Evolutionary conservation across 2,888 invertebrate genomes (phyloP).

Genomic region (Clunio marinus): DNA sequence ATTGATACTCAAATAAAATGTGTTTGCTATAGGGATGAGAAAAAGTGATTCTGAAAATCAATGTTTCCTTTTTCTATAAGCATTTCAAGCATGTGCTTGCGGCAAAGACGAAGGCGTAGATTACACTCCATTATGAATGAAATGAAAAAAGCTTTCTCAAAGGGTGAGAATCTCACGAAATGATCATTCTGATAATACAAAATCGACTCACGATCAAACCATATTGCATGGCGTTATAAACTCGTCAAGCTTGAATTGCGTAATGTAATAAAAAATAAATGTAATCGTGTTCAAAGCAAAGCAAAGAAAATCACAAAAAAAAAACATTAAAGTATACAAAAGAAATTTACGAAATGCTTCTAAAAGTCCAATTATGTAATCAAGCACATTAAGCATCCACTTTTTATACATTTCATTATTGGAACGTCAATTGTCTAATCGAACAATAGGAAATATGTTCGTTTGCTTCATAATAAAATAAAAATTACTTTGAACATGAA

Average conservation of each 20-base stretch:
- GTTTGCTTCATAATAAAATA: constrained; percentile 1
- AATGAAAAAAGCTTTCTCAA: too few relatives aligned
- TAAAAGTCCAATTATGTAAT: constrained; percentile 29
- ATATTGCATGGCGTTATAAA: neutral
- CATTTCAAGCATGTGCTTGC: constrained; percentile 22
- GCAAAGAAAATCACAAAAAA: neutral
- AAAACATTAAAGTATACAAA: neutral
- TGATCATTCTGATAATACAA: neutral
- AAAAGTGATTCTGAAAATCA: constrained; percentile 32
- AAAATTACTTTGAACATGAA: constrained; percentile 3
- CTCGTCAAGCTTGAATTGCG: neutral
- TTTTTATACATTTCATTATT: neutral
- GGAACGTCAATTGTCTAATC: constrained; percentile 30
- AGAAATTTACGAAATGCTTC: constrained; percentile 19
- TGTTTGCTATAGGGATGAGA: too few relatives aligned
- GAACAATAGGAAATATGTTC: constrained; percentile 26
- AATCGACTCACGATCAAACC: neutral
- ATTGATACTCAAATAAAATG: constrained; percentile 37
- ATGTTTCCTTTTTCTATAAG: constrained; percentile 36
- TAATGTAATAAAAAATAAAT: neutral
- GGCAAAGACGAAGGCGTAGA: too few relatives aligned
- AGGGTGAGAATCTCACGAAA: too few relatives aligned
- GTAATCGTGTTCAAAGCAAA: constrained; percentile 4
- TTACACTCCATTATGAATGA: too few relatives aligned
- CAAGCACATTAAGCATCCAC: constrained; percentile 23